Percentiles rank a stretch among this genome's conserved stretches.
These are phyloP conservation scores for Choristoneura fumiferana DNA, from an alignment of 1,140 invertebrate genomes.

Conservation along the genomic window DNA sequence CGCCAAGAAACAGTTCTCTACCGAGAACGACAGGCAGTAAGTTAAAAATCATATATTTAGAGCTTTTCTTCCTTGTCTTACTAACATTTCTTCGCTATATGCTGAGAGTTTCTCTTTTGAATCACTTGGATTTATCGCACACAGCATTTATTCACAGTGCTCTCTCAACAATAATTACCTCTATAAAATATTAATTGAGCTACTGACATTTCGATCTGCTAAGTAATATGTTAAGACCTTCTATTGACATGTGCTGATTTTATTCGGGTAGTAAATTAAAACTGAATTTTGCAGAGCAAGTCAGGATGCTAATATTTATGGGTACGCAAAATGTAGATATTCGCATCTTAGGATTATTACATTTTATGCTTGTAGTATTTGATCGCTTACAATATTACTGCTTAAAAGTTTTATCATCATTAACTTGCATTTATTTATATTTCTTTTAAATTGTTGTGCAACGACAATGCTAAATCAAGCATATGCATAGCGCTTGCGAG, in stretches of 20 bases:
- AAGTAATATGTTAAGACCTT: too few species aligned
- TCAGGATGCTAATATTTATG: conserved; percentile 69
- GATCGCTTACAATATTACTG: too few species aligned
- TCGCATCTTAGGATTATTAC: conserved; percentile 19
- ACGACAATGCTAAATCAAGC: too few species aligned
- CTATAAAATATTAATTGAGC: neutral
- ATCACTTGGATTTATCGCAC: too few species aligned
- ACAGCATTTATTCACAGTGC: too few species aligned
- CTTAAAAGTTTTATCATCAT: too few species aligned
- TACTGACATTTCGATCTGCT: too few species aligned
- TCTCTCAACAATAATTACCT: neutral
- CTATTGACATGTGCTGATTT: neutral
- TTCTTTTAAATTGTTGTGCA: too few species aligned
- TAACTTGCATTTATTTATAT: too few species aligned
- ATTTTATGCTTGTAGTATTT: conserved; percentile 8
- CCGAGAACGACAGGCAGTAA: conserved; percentile 83
- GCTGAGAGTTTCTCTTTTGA: neutral
- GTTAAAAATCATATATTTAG: conserved; percentile 29
- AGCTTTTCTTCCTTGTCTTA: conserved; percentile 10
- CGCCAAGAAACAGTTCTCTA: conserved; percentile 87
- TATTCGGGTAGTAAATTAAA: conserved; percentile 18
- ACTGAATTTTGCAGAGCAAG: conserved; percentile 68
- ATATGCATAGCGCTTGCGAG: too few species aligned
- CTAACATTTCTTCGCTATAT: neutral
- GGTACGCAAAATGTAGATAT: conserved; percentile 51